Percentiles rank a stretch among this genome's conserved stretches.
Evolutionary conservation across 2,797 vertebrate species (phyloP).

Genomic region (Meda fulgida): DNA sequence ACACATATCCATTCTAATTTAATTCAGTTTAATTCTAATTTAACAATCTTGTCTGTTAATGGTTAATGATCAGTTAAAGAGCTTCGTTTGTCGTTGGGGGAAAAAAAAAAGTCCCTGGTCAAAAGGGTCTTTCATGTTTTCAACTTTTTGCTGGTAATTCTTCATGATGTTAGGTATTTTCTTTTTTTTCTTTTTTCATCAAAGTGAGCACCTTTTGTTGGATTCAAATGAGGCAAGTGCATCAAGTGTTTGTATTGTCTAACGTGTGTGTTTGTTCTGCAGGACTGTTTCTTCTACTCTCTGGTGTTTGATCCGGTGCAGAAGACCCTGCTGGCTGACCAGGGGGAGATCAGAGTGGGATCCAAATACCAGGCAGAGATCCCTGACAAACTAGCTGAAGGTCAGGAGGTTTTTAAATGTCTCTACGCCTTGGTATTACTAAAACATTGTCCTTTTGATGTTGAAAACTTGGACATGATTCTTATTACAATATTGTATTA

Average conservation of each 20-base stretch:
- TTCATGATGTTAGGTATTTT: background rate
- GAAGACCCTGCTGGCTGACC: constrained; percentile 92
- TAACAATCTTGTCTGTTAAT: no score
- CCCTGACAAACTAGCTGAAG: constrained; percentile 88
- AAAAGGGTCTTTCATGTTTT: no score
- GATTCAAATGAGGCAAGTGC: background rate
- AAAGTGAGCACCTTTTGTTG: background rate
- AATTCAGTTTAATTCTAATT: no score
- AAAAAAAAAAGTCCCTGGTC: no score
- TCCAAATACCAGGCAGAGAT: constrained; percentile 96
- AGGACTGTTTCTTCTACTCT: constrained; percentile 97
- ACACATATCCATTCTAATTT: no score
- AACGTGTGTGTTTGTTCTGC: constrained; percentile 37
- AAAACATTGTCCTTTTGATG: background rate
- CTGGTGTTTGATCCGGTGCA: constrained; percentile 94
- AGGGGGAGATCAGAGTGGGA: constrained; percentile 94
- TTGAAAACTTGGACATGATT: background rate
- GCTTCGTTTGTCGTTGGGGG: no score
- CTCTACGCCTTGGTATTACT: background rate
- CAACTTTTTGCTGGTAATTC: no score
- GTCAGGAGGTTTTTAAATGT: constrained; percentile 66
- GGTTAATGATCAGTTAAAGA: no score
- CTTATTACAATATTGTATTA: background rate
- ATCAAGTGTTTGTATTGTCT: background rate
- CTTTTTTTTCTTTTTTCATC: background rate